These are phyloP conservation scores for Sebastes fasciatus DNA, from an alignment of 2,113 vertebrate species.

Conservation along the genomic window DNA sequence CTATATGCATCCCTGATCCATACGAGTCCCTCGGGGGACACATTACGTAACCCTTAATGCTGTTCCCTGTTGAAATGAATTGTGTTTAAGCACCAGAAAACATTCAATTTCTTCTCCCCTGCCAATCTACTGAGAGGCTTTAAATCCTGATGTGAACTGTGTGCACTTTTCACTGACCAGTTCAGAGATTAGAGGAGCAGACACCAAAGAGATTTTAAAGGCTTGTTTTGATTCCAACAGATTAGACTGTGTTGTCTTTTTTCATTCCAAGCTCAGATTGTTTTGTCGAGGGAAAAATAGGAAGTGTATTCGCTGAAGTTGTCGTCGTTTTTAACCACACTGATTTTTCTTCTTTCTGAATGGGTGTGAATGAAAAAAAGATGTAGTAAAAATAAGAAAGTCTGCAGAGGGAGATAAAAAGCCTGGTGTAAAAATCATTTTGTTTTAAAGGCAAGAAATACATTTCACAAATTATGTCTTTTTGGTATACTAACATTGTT, in stretches of 20 bases:
- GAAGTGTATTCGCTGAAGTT: background rate
- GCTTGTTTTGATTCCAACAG: slow-evolving; percentile 67
- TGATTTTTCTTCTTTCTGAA: background rate
- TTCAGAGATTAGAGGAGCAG: slow-evolving; percentile 70
- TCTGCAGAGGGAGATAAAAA: background rate
- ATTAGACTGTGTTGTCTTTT: slow-evolving; percentile 62
- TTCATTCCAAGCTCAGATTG: slow-evolving; percentile 41
- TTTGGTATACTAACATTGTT: background rate
- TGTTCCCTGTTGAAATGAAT: slow-evolving; percentile 14
- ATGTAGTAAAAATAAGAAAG: background rate
- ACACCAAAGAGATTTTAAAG: slow-evolving; percentile 70
- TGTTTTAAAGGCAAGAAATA: background rate
- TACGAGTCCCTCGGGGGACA: slow-evolving; percentile 4
- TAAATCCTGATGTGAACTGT: slow-evolving; percentile 58
- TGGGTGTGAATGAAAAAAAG: background rate
- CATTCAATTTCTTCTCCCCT: slow-evolving; percentile 5
- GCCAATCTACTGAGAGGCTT: slow-evolving; percentile 44
- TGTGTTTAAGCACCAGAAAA: slow-evolving; percentile 26
- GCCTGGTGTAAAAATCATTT: background rate
- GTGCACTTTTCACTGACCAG: slow-evolving; percentile 65
- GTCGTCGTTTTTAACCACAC: background rate
- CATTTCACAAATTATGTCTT: background rate
- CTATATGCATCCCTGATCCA: slow-evolving; percentile 47
- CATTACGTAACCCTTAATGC: slow-evolving; percentile 49
- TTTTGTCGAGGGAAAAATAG: slow-evolving; percentile 5